phyloP scores from a whole-genome alignment of 1,140 invertebrate genomes.

The Aphaenogaster ashmeadi region DNA sequence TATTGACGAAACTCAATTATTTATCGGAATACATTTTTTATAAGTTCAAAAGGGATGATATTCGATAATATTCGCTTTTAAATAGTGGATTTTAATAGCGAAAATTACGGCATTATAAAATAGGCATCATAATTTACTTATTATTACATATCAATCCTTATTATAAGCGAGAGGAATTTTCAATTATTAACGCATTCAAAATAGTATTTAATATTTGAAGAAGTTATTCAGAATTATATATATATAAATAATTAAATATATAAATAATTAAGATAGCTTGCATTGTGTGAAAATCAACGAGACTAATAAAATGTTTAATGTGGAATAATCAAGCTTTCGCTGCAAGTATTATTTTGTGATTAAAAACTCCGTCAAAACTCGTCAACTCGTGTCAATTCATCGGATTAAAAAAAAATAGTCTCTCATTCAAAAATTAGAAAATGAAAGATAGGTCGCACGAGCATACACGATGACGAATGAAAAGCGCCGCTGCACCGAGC shows the following conservation, averaged over 20 bases:
- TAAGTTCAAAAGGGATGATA: not conserved
- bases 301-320: not conserved
- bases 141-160: not conserved
- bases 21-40: conserved; percentile 1
- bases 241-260: not conserved
- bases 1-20: not conserved
- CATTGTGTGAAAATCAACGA: not conserved
- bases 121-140: not conserved
- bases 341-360: not conserved
- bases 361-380: not conserved
- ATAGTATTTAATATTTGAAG: not conserved
- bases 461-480: conserved; percentile 40
- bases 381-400: not conserved
- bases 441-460: conserved; percentile 48
- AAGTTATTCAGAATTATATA: not conserved
- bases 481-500: conserved; percentile 21
- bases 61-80: not conserved
- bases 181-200: not conserved
- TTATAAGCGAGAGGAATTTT: not conserved
- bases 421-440: not conserved
- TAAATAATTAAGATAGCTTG: not conserved
- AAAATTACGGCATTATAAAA: not conserved
- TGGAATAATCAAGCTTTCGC: not conserved
- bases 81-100: not conserved
- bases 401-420: too few species aligned